These are phyloP conservation scores for Mirounga angustirostris DNA, from an alignment of 2,113 vertebrate genomes.

Conservation along the genomic window DNA sequence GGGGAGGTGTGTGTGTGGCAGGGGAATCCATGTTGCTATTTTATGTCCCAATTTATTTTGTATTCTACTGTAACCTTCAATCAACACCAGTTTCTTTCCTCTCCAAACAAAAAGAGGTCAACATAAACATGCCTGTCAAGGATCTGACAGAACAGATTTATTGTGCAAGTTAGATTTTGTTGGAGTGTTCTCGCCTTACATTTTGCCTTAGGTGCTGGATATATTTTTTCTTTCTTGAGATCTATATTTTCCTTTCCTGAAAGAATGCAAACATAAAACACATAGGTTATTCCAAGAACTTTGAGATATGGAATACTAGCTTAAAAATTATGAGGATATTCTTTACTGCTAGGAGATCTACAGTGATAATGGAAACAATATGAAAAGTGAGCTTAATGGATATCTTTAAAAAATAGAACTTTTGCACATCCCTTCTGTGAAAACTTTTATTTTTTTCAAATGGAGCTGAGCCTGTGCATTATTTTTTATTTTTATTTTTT, in stretches of 20 bases:
- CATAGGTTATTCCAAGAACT: conserved; percentile 69
- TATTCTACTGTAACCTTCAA: conserved; percentile 74
- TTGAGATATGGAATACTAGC: conserved; percentile 19
- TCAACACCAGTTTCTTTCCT: conserved; percentile 74
- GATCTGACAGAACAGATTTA: conserved; percentile 84
- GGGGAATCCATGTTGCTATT: conserved; percentile 50
- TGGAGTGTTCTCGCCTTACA: conserved; percentile 67
- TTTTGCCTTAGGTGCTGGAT: conserved; percentile 80
- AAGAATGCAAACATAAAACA: conserved; percentile 75
- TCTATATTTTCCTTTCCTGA: conserved; percentile 71
- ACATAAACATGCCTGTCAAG: conserved; percentile 81
- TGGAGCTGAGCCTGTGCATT: not conserved
- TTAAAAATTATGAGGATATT: conserved; percentile 49
- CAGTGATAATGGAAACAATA: conserved; percentile 17
- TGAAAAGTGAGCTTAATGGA: conserved; percentile 21
- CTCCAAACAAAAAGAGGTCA: conserved; percentile 77
- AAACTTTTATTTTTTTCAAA: not conserved
- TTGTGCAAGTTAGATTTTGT: conserved; percentile 74
- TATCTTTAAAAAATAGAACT: conserved; percentile 20
- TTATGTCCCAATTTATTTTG: conserved; percentile 76
- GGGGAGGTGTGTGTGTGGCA: not conserved
- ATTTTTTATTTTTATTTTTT: too few relatives aligned
- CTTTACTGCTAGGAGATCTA: not conserved
- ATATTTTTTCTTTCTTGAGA: conserved; percentile 53
- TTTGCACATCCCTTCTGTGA: not conserved